These are phyloP conservation scores for Saguinus imperator DNA, from an alignment of 2,113 vertebrate species.

Conservation along the genomic window DNA sequence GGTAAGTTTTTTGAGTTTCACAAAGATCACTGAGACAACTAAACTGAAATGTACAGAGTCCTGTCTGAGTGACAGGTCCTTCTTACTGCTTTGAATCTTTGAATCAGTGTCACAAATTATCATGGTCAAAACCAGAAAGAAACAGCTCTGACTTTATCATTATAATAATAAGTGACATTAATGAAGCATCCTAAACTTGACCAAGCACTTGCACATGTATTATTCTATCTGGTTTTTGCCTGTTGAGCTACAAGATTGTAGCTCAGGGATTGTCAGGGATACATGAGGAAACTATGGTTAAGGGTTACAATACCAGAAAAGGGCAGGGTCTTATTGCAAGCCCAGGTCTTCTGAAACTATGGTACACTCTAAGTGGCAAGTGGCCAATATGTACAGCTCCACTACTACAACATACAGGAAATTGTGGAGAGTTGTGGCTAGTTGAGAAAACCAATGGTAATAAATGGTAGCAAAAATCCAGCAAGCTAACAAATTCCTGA, in stretches of 20 bases:
- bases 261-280: neutral
- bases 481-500: neutral
- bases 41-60: neutral
- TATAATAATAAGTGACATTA: neutral
- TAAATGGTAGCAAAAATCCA: neutral
- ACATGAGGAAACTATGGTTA: neutral
- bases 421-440: neutral
- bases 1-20: neutral
- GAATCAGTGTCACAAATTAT: neutral
- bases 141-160: neutral
- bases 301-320: neutral
- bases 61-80: neutral
- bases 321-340: neutral
- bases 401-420: neutral
- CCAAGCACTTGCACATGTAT: neutral
- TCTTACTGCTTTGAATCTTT: neutral
- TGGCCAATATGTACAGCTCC: neutral
- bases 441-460: neutral
- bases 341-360: neutral
- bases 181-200: neutral
- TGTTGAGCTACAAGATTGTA: neutral
- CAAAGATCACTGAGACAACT: neutral
- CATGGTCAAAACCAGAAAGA: neutral
- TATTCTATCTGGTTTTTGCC: neutral
- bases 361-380: neutral